phyloP scores from a whole-genome alignment of 1,140 invertebrate genomes.

The Oedothorax gibbosus region DNA sequence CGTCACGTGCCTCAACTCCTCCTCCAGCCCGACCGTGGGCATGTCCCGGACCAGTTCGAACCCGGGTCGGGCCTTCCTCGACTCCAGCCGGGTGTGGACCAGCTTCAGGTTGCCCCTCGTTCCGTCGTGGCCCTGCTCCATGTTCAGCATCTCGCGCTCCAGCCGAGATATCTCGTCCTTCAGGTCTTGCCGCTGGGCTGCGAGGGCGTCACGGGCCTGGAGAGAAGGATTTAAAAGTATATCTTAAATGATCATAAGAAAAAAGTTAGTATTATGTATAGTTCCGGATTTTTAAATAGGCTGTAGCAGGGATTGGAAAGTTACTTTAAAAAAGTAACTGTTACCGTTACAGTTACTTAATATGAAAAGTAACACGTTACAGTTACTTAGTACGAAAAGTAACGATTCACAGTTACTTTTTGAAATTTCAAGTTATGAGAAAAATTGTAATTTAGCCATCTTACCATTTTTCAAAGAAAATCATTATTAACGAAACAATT shows the following conservation, averaged over 20 bases:
- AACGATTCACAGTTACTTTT: too few species aligned
- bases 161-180: constrained; percentile 42
- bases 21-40: background rate
- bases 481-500: too few species aligned
- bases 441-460: too few species aligned
- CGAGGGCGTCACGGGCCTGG: constrained; percentile 39
- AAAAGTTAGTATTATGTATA: background rate
- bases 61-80: constrained; percentile 30
- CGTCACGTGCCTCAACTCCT: constrained; percentile 14
- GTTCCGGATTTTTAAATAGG: too few species aligned
- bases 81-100: constrained; percentile 45
- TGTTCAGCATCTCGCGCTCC: constrained; percentile 20
- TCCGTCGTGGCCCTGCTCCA: constrained; percentile 6
- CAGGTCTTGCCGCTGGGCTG: constrained; percentile 38
- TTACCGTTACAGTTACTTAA: too few species aligned
- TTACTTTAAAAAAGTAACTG: too few species aligned
- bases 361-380: too few species aligned
- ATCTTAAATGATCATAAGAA: background rate
- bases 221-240: background rate
- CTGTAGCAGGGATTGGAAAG: too few species aligned
- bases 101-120: constrained; percentile 21
- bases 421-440: too few species aligned
- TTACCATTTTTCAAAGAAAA: too few species aligned
- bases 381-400: too few species aligned
- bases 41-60: constrained; percentile 39